A percentile compares a stretch with the other conserved stretches of the same genome.
Evolutionary conservation across 2,113 vertebrate species (phyloP).

Genomic region (Lepisosteus osseus): DNA sequence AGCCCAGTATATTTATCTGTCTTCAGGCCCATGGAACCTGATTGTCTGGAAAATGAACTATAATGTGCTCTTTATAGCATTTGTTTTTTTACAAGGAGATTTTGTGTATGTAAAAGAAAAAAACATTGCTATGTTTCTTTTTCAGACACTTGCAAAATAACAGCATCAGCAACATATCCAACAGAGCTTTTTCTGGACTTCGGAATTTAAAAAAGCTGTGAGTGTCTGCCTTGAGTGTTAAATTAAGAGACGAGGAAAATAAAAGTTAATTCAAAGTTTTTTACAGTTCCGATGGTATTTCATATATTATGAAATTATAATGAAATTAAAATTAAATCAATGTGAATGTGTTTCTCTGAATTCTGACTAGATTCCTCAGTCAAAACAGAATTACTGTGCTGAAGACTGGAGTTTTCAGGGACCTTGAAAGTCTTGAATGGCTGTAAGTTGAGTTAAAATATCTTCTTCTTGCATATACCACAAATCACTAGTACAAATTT

Average conservation of each 20-base stretch:
- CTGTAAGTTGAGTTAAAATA: slow-evolving; percentile 43
- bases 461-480: not conserved
- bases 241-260: too few relatives aligned
- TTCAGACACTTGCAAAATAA: slow-evolving; percentile 51
- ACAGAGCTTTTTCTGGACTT: slow-evolving; percentile 45
- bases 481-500: too few relatives aligned
- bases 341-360: not conserved
- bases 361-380: slow-evolving; percentile 50
- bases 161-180: slow-evolving; percentile 32
- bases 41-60: too few relatives aligned
- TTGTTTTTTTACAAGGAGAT: too few relatives aligned
- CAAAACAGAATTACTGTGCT: slow-evolving; percentile 50
- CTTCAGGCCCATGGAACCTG: too few relatives aligned
- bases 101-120: too few relatives aligned
- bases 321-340: too few relatives aligned
- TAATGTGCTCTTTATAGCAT: too few relatives aligned
- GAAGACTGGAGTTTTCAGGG: slow-evolving; percentile 45
- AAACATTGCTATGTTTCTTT: not conserved
- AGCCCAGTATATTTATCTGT: too few relatives aligned
- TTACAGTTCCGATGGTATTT: too few relatives aligned
- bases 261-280: too few relatives aligned
- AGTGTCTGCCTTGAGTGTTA: slow-evolving; percentile 2
- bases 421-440: slow-evolving; percentile 52
- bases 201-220: slow-evolving; percentile 32
- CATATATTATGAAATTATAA: too few relatives aligned